phyloP scores from a whole-genome alignment of 2,797 vertebrate genomes.

The Enoplosus armatus region DNA sequence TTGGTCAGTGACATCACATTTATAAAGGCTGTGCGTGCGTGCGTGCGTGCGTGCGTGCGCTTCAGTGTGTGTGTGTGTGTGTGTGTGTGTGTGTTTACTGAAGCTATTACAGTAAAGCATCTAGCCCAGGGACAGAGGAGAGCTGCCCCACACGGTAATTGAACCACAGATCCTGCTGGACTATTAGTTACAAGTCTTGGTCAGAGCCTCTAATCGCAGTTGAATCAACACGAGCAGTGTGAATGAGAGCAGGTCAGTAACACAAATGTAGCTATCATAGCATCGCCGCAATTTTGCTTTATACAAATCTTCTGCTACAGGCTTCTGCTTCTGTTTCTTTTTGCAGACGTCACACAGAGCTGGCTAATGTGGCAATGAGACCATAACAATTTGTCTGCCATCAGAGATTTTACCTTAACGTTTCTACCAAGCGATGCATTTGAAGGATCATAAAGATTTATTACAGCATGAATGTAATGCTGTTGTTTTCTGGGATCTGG shows the following conservation, averaged over 20 bases:
- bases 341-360: not conserved
- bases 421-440: not conserved
- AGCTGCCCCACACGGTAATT: conserved; percentile 79
- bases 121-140: conserved; percentile 77
- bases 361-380: not conserved
- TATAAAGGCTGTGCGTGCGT: conserved; percentile 67
- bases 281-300: conserved; percentile 23
- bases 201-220: conserved; percentile 71
- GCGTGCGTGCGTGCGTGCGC: conserved; percentile 47
- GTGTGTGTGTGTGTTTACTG: conserved; percentile 60
- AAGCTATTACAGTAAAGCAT: conserved; percentile 71
- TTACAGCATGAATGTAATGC: not conserved
- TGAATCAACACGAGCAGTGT: conserved; percentile 63
- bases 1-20: conserved; percentile 82
- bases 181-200: conserved; percentile 76
- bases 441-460: not conserved
- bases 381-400: not conserved
- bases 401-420: not conserved
- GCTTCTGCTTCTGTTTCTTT: not conserved
- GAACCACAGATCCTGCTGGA: conserved; percentile 75
- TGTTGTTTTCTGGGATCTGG: not conserved
- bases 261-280: conserved; percentile 58
- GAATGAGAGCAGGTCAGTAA: conserved; percentile 59
- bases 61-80: conserved; percentile 26
- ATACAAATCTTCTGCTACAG: conserved; percentile 20